Conservation (phyloP, 2,113 vertebrate genomes). For the Oceanites oceanicus region DNA sequence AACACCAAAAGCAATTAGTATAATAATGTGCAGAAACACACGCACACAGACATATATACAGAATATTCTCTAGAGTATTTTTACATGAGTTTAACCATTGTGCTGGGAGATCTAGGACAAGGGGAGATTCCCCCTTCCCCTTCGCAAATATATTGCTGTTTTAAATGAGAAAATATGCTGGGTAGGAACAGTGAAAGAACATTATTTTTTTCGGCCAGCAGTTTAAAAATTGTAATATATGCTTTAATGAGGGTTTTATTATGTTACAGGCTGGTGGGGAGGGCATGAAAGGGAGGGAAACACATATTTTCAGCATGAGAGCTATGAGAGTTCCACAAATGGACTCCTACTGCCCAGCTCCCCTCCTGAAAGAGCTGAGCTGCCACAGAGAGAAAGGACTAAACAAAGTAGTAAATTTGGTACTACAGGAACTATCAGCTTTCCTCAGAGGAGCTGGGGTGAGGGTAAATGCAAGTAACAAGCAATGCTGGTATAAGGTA, state of each 20-base stretch:
- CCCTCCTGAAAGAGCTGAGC: neutral
- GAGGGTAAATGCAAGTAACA: neutral
- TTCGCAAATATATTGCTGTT: neutral
- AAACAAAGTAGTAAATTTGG: neutral
- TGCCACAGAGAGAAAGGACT: neutral
- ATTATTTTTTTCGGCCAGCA: neutral
- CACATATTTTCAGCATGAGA: neutral
- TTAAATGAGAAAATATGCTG: neutral
- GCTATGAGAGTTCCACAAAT: neutral
- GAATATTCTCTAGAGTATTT: neutral
- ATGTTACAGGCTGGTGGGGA: neutral
- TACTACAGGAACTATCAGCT: neutral
- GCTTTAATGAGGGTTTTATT: rapidly evolving
- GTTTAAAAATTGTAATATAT: neutral
- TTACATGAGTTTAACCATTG: neutral
- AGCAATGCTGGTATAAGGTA: neutral
- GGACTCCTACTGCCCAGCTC: neutral
- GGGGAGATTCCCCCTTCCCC: neutral
- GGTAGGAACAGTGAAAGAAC: neutral
- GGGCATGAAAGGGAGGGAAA: neutral
- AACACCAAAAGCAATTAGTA: neutral
- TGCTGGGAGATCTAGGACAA: neutral
- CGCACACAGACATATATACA: rapidly evolving
- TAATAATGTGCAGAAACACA: neutral
- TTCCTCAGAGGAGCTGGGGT: neutral